Evolutionary conservation across 2,888 invertebrate species (phyloP).

Genomic region (Luperina testacea): DNA sequence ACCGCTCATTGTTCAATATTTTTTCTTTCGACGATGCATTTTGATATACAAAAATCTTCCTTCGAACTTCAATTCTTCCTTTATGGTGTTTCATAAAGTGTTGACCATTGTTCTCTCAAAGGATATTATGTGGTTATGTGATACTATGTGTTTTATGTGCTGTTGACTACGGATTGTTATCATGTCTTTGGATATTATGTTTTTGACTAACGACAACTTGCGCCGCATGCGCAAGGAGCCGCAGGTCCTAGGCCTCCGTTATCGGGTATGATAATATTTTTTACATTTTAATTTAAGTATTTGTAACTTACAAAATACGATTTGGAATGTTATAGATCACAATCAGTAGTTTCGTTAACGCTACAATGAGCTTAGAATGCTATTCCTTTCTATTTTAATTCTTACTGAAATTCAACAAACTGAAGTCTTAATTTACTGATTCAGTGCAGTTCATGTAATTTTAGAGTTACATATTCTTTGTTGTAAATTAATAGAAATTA

Average conservation of each 20-base stretch:
- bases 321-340: conserved; percentile 31
- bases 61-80: conserved; percentile 76
- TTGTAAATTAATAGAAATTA: conserved; percentile 4
- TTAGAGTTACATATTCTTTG: not conserved
- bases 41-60: conserved; percentile 82
- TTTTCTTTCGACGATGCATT: conserved; percentile 86
- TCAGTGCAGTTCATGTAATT: conserved; percentile 3
- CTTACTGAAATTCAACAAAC: conserved; percentile 20
- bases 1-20: conserved; percentile 69
- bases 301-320: conserved; percentile 2
- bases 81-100: conserved; percentile 79
- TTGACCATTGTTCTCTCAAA: conserved; percentile 69
- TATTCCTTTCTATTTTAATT: conserved; percentile 50
- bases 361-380: conserved; percentile 35
- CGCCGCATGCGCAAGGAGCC: conserved; percentile 88
- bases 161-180: conserved; percentile 67
- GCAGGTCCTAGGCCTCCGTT: conserved; percentile 85
- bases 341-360: conserved; percentile 29
- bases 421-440: not conserved
- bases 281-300: conserved; percentile 13
- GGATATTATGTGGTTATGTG: conserved; percentile 73
- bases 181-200: conserved; percentile 89
- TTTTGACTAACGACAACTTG: conserved; percentile 89
- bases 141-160: conserved; percentile 70
- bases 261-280: conserved; percentile 81